These are phyloP conservation scores for Dysmachus trigonus DNA, from an alignment of 2,888 invertebrate species.

Conservation along the genomic window DNA sequence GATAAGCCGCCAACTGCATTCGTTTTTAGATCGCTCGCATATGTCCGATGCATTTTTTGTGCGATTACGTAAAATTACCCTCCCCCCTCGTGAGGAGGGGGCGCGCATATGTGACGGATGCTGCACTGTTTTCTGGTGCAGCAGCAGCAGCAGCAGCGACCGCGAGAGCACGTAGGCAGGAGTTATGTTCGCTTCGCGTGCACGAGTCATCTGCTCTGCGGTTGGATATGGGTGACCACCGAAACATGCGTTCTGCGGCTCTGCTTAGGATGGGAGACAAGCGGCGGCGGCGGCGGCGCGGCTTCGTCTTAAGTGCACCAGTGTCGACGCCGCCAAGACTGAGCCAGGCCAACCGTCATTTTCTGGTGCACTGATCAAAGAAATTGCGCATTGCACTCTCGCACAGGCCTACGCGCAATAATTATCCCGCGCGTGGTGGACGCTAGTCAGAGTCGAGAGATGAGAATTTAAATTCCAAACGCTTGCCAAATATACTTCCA, in stretches of 20 bases:
- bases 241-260: not conserved
- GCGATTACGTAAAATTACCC: conserved; percentile 33
- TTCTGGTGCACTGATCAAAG: conserved; percentile 15
- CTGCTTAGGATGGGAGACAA: not conserved
- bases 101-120: not conserved
- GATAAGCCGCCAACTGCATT: conserved; percentile 48
- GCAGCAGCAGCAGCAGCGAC: not conserved
- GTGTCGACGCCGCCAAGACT: not conserved
- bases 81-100: not conserved
- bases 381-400: conserved; percentile 6
- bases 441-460: not conserved
- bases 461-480: not conserved
- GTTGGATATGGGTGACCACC: not conserved
- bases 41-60: conserved; percentile 17
- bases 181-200: conserved; percentile 11
- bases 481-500: conserved; percentile 19
- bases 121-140: conserved; percentile 24
- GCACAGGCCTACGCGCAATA: conserved; percentile 20
- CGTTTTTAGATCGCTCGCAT: conserved; percentile 26
- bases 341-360: not conserved
- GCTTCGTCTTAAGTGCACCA: not conserved
- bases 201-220: conserved; percentile 12
- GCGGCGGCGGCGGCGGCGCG: not conserved
- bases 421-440: not conserved
- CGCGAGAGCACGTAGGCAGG: conserved; percentile 26